Evolutionary conservation across 2,888 invertebrate genomes (phyloP), one percentile per base, ranked within the genome.

Genomic region (Philaethria dido): DNA sequence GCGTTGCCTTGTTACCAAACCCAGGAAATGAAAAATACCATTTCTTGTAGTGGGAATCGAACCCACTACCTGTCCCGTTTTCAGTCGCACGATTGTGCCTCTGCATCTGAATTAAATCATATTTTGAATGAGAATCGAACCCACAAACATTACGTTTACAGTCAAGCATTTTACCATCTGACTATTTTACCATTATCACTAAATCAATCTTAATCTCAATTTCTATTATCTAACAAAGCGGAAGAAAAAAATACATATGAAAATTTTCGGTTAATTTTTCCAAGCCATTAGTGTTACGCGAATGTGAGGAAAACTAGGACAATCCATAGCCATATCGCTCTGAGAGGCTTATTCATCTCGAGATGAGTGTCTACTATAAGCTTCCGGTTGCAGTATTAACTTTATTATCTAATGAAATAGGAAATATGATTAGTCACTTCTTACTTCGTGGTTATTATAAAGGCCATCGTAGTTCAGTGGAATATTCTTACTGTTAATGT

Each of bases 331-430:
- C 25, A 25, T 57, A 22, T 42, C 42, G n/a, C 42, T 42, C 22
- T 25, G 22, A 57, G 57, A 22, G 25, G 25, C 42, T 57, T 57
- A 42, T 57, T 57, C 57, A 42, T 57, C 57, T 57, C 57, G 42
- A 57, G 57, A 57, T 57, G 22, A 57, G 57, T 57, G 57, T 42
- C 11, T 39, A 9, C 25, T 39, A 42, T 57, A 25, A 57, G 25
- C 16, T 57, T 57, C 57, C 42, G n/a, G 22, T 57, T 57, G 22
- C 42, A 42, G 22, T 57, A 42, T 25, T 16, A 22, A 16, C 22
- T 42, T 57, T 11, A 42, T 42, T 22, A 42, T 42, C n/a, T 42
- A n/a, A 39, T 57, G 16, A 57, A 42, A 33, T 16, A n/a, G n/a
- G 18, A 22, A 39, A 16, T n/a, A 11, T n/a, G 14, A n/a, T 45